phyloP scores from a whole-genome alignment of 2,797 vertebrate genomes.

The Clarias platycephalus region DNA sequence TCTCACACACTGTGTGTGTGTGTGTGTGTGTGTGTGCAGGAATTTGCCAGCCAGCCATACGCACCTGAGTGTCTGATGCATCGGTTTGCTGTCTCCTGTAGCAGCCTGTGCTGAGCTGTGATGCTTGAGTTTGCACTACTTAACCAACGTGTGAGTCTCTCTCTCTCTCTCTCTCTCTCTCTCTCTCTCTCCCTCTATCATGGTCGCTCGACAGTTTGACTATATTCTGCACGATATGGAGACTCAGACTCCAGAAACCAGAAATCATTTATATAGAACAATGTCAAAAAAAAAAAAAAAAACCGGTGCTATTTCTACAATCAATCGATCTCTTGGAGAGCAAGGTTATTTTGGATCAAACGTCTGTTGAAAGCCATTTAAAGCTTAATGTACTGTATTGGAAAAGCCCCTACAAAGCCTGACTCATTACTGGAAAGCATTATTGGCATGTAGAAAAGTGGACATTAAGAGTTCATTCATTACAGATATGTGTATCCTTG shows the following conservation, averaged over 20 bases:
- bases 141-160: constrained; percentile 24
- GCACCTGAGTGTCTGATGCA: constrained; percentile 79
- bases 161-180: constrained; percentile 42
- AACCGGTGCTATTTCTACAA: neutral
- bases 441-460: neutral
- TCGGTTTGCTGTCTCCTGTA: constrained; percentile 69
- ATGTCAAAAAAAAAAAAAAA: neutral
- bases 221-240: constrained; percentile 1
- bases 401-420: neutral
- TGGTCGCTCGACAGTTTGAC: constrained; percentile 4
- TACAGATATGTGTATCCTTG: neutral
- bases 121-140: constrained; percentile 71
- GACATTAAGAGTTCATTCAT: neutral
- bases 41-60: constrained; percentile 34
- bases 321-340: neutral
- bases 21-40: neutral
- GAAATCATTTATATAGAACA: neutral
- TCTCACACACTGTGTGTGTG: constrained; percentile 5
- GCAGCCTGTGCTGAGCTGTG: constrained; percentile 68
- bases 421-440: neutral
- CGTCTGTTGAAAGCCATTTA: neutral
- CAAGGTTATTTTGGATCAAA: neutral
- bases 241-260: neutral
- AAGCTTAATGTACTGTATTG: neutral
- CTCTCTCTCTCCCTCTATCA: constrained; percentile 16